Evolutionary conservation across 2,888 invertebrate species (phyloP), one percentile per base, ranked within the genome.

Genomic region (Cecidostiba fungosa): DNA sequence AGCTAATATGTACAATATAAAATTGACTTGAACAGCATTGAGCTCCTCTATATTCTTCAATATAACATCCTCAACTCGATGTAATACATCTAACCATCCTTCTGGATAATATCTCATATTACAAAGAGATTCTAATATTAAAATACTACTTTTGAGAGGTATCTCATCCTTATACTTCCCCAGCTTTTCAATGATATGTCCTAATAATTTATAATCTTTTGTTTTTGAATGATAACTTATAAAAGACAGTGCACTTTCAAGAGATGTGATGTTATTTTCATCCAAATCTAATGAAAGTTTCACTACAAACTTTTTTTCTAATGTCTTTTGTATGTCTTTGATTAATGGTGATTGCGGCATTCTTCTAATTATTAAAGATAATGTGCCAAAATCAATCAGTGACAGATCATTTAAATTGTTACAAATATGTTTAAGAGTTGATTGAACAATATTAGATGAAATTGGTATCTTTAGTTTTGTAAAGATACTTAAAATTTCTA

Each of bases 41-140:
- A 84, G 12, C 23, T 59, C 23, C 36, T 85, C 23, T n/a, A 47
- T 54, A 47, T 85, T 39, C 12, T 79, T 19, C 1, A 50, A 70
- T 62, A 85, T 79, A 47, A 14, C 43, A 79, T 77, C 23, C n/a
- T 82, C 16, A n/a, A 74, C 16, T 80, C 10, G 23, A 3, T 80
- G 26, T 26, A 83, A 26, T 8, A 80, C 8, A 23, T 50, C 14
- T 26, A 72, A 16, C 39, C 72, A 78, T 50, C 3, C 29, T 73
- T 36, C 8, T 74, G 74, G 54, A 77, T n/a, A 66, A 4, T 26
- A 8, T 16, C 12, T 54, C 36, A 74, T 19, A 10, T 8, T 36
- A 54, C 50, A 59, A 14, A 80, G 14, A 8, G 83, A 54, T 19
- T 80, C 72, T 4, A 78, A 47, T 72, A 83, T 80, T n/a, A 32